Conservation (phyloP, 2,797 vertebrate species). For the Psittacula derbiana region DNA sequence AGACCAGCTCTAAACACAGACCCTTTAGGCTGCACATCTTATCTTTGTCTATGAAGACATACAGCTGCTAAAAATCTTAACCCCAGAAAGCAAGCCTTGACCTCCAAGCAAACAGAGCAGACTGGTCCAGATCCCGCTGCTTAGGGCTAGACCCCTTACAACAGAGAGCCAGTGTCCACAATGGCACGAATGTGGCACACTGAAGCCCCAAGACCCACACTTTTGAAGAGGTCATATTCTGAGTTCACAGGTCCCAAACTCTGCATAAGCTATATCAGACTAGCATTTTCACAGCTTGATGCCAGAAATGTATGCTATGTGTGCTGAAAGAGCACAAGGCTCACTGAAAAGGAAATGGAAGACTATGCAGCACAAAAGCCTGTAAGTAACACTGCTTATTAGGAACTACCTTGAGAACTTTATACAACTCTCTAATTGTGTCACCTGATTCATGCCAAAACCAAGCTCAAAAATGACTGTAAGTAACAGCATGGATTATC, state of each 20-base stretch:
- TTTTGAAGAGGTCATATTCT: background rate
- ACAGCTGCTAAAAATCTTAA: background rate
- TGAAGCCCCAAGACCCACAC: background rate
- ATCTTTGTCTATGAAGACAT: background rate
- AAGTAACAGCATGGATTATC: background rate
- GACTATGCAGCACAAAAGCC: background rate
- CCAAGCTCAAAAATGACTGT: accelerated
- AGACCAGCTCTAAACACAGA: background rate
- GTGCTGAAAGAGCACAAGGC: background rate
- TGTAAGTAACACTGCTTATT: background rate
- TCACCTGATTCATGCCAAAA: background rate
- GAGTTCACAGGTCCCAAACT: background rate
- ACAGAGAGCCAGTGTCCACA: background rate
- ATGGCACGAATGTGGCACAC: accelerated
- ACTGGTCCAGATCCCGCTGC: background rate
- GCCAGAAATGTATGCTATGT: accelerated
- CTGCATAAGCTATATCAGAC: background rate
- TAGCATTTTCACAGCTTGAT: background rate
- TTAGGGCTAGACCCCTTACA: background rate
- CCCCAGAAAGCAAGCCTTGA: background rate
- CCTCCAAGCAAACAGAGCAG: background rate
- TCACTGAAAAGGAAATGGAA: background rate
- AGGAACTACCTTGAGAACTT: background rate
- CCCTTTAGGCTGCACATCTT: background rate
- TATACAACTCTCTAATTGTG: accelerated